A percentile compares a stretch with the other conserved stretches of the same genome.
These are phyloP conservation scores for Anorthoa munda DNA, from an alignment of 2,888 invertebrate genomes.

Conservation along the genomic window DNA sequence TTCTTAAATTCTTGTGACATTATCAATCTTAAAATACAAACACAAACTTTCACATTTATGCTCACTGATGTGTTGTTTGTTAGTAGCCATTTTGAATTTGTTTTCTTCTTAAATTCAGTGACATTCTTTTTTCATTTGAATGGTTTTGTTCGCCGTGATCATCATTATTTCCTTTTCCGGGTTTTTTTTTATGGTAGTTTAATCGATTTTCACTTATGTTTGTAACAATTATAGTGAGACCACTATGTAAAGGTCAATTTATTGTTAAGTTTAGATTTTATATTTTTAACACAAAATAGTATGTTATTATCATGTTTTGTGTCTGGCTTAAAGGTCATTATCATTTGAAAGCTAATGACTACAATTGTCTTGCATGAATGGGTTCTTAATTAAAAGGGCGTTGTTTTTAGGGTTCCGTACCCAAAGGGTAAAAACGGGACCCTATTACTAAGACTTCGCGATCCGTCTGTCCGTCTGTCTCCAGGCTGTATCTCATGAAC, in stretches of 20 bases:
- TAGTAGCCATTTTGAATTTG: constrained; percentile 11
- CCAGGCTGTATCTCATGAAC: no score
- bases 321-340: no score
- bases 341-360: no score
- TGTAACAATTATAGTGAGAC: background rate
- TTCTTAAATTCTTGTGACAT: constrained; percentile 17
- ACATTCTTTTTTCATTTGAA: constrained; percentile 1
- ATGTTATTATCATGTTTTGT: no score
- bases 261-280: background rate
- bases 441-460: no score
- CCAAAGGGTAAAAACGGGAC: no score
- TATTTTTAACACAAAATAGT: no score
- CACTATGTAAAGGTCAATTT: background rate
- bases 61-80: constrained; percentile 1
- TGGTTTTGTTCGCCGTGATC: background rate
- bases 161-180: background rate
- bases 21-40: background rate
- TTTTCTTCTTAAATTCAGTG: constrained; percentile 17
- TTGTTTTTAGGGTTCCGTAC: no score
- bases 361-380: no score
- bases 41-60: background rate
- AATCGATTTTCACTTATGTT: background rate
- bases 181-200: background rate
- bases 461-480: no score
- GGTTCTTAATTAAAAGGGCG: no score